phyloP scores from a whole-genome alignment of 1,140 invertebrate species.

The Drosophila yakuba region DNA sequence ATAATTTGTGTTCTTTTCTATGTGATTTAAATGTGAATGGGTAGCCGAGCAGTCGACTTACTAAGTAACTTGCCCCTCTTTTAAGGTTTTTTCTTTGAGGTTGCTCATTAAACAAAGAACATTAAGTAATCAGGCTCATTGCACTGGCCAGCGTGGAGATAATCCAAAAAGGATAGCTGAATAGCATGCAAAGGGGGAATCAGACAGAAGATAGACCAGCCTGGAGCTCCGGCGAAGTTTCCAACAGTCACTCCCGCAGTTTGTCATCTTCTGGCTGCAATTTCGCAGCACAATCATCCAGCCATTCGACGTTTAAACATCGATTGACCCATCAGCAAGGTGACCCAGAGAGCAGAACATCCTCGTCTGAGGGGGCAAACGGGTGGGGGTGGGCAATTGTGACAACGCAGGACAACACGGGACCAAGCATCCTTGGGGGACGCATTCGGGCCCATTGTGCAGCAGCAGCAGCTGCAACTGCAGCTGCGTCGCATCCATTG shows the following conservation, averaged over 20 bases:
- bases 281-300: conserved; percentile 30
- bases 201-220: not conserved
- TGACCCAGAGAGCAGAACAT: conserved; percentile 34
- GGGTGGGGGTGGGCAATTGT: conserved; percentile 29
- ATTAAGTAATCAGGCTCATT: conserved; percentile 58
- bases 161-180: conserved; percentile 35
- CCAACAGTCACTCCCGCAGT: conserved; percentile 26
- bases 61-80: not conserved
- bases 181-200: not conserved
- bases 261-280: conserved; percentile 41
- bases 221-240: conserved; percentile 5
- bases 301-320: conserved; percentile 44
- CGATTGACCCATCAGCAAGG: conserved; percentile 57
- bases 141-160: conserved; percentile 23
- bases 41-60: not conserved
- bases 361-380: not conserved
- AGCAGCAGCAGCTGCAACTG: conserved; percentile 35
- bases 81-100: conserved; percentile 11
- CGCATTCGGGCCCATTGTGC: conserved; percentile 49
- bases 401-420: conserved; percentile 30
- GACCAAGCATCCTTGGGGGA: conserved; percentile 56
- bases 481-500: conserved; percentile 30
- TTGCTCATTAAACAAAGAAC: conserved; percentile 48
- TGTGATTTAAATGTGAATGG: not conserved
- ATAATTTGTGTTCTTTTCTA: too few relatives aligned